Conservation (phyloP, 1,140 invertebrate genomes). For the Aplysia californica region DNA sequence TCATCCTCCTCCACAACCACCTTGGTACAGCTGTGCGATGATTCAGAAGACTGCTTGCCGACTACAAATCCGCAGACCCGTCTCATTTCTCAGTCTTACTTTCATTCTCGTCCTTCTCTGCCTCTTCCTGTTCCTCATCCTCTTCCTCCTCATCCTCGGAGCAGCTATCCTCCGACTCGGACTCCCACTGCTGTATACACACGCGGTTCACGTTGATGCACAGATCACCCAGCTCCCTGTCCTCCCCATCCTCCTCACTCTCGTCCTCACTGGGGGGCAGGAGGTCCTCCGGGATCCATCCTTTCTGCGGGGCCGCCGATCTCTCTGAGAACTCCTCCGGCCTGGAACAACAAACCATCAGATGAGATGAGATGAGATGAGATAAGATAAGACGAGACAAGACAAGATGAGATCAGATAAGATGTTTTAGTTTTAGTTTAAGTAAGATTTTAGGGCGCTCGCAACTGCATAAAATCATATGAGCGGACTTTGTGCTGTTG, state of each 20-base stretch:
- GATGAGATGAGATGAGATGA: too few relatives aligned
- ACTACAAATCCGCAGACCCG: too few relatives aligned
- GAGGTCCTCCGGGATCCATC: constrained; percentile 12
- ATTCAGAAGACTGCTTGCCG: too few relatives aligned
- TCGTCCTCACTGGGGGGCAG: constrained; percentile 23
- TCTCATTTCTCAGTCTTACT: too few relatives aligned
- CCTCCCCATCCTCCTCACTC: background rate
- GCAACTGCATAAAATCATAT: too few relatives aligned
- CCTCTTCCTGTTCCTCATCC: background rate
- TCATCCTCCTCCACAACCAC: too few relatives aligned
- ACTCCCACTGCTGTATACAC: background rate
- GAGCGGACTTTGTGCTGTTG: too few relatives aligned
- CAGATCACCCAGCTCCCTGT: constrained; percentile 10
- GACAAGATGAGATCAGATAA: too few relatives aligned
- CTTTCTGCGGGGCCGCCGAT: background rate
- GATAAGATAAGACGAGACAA: too few relatives aligned
- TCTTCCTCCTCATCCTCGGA: constrained; percentile 18
- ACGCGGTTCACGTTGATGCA: constrained; percentile 26
- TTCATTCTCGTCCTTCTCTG: background rate
- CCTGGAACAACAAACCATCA: constrained; percentile 1
- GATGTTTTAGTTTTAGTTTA: too few relatives aligned
- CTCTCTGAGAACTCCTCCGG: constrained; percentile 7
- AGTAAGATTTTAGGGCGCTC: too few relatives aligned
- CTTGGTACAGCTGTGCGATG: too few relatives aligned
- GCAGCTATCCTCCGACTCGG: background rate